Evolutionary conservation across 2,113 vertebrate species (phyloP), one percentile per base, ranked within the genome.

Genomic region (Rutilus rutilus): DNA sequence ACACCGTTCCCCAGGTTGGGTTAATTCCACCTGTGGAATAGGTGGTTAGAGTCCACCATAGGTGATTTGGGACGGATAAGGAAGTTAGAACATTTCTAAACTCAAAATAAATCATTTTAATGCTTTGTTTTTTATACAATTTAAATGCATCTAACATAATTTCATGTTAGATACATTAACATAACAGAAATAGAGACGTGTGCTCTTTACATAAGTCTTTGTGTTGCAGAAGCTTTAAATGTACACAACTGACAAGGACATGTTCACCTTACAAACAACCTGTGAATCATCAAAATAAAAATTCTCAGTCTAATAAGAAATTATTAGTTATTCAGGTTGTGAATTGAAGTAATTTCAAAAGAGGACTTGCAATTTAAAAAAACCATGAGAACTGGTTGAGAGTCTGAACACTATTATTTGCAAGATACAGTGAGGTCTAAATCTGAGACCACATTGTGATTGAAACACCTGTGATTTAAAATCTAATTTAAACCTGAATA

Each of bases 221-320:
- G 30, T n/a, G 36, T n/a, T 42, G 33, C 36, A 42, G 11, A 73
- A 12, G 69, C 10, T 73, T 71, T 42, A 73, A n/a, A 6, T 73
- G 69, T 45, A 74, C 17, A 42, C 36, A 74, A 73, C 1, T 57
- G 23, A 42, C 67, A 42, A 52, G 30, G 10, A 59, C 25, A 57
- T 15, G 8, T 45, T 21, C 67, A 42, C 5, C 9, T 71, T 62
- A 73, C 36, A 59, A 27, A 47, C 14, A 78, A 23, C 33, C 10
- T 42, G 27, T 64, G 27, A 30, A 87, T 64, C 17, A 64, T 42
- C 12, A 71, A 50, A 50, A 71, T 73, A 62, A 14, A 77, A 65
- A 86, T 86, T 50, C 81, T 71, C 4, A 39, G 8, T 23, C 36
- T 71, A 39, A 71, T 71, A 39, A 71, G 19, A 71, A 71, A 71